Evolutionary conservation across 1,140 invertebrate genomes (phyloP).

Genomic region (Eulimnadia texana): DNA sequence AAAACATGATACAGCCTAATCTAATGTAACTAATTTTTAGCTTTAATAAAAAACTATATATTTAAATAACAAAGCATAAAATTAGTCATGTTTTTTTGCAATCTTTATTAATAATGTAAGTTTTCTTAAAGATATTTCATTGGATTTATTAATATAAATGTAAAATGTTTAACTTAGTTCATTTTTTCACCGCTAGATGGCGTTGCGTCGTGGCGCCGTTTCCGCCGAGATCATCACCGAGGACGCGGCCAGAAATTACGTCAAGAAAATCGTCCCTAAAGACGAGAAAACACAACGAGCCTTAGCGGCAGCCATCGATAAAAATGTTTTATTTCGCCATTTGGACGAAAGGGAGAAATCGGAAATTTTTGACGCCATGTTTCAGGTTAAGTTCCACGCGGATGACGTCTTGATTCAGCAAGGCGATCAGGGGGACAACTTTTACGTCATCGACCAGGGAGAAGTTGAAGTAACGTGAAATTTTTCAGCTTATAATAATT

Average conservation of each 20-base stretch:
- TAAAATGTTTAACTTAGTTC: no score
- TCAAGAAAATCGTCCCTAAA: conserved; percentile 98
- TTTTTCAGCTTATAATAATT: no score
- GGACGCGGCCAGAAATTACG: conserved; percentile 93
- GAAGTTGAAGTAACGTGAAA: conserved; percentile 74
- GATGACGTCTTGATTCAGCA: conserved; percentile 96
- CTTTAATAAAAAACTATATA: no score
- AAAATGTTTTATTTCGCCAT: conserved; percentile 96
- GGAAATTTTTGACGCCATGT: conserved; percentile 96
- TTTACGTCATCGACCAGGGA: conserved; percentile 97
- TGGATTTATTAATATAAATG: no score
- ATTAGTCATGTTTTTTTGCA: no score
- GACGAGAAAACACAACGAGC: conserved; percentile 99
- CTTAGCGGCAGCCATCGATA: conserved; percentile 91
- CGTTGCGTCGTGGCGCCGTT: conserved; percentile 70
- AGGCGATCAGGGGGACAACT: conserved; percentile 98
- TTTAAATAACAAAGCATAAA: no score
- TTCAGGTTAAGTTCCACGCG: conserved; percentile 85
- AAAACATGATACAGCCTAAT: no score
- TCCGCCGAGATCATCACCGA: conserved; percentile 92
- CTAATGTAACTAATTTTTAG: no score
- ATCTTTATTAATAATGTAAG: no score
- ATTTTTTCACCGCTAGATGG: conserved; percentile 61
- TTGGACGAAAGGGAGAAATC: conserved; percentile 88
- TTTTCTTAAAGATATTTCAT: no score